These are phyloP conservation scores for Montipora sp. DNA, from an alignment of 64 coral and sea anemone species.

Conservation along the genomic window DNA sequence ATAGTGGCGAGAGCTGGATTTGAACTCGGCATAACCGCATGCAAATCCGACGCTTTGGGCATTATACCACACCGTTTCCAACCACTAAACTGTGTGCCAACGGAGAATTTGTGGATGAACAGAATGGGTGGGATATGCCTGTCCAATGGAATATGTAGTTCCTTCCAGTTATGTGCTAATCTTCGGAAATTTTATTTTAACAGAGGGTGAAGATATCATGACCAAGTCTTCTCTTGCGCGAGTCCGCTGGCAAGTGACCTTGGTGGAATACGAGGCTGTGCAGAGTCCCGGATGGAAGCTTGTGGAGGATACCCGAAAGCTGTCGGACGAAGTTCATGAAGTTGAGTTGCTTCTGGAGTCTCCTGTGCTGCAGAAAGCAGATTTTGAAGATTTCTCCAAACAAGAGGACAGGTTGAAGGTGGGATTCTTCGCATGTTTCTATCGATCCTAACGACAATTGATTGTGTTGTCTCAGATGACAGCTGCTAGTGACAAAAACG, in stretches of 20 bases:
- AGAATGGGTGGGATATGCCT: too few species aligned
- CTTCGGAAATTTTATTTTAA: background rate
- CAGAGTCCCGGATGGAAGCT: slow-evolving; percentile 80
- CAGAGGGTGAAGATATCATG: slow-evolving; percentile 88
- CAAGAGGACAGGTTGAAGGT: slow-evolving; percentile 99
- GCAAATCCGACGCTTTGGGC: too few species aligned
- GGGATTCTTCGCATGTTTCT: background rate
- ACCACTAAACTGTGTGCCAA: too few species aligned
- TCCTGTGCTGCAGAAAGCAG: slow-evolving; percentile 86
- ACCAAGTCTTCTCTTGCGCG: slow-evolving; percentile 68
- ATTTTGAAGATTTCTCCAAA: slow-evolving; percentile 97
- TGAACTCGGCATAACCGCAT: too few species aligned
- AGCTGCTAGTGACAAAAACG: too few species aligned
- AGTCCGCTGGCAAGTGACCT: slow-evolving; percentile 70
- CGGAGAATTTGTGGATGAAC: too few species aligned
- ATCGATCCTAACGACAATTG: too few species aligned
- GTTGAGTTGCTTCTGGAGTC: slow-evolving; percentile 72
- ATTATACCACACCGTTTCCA: too few species aligned
- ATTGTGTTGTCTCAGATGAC: too few species aligned
- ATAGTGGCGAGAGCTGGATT: too few species aligned
- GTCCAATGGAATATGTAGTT: too few species aligned
- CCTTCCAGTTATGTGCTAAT: too few species aligned
- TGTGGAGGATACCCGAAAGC: slow-evolving; percentile 78
- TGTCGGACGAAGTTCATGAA: slow-evolving; percentile 88
- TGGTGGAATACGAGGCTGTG: slow-evolving; percentile 14